A percentile compares a stretch with the other conserved stretches of the same genome.
Conservation (phyloP, 2,888 invertebrate species). For the Cephus rjabovi region DNA sequence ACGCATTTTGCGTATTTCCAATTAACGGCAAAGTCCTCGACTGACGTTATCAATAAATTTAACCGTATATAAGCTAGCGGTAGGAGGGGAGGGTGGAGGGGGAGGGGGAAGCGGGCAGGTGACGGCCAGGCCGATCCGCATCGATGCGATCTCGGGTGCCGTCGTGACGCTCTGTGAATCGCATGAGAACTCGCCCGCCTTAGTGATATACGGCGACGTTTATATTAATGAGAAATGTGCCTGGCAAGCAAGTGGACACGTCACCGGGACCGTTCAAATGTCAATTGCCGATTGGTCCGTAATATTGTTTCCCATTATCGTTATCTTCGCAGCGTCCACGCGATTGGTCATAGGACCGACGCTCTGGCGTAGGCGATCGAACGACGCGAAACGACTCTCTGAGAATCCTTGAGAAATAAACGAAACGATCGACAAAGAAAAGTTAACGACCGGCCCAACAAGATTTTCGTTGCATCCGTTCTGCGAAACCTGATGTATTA, state of each 20-base stretch:
- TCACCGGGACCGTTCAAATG: constrained; percentile 31
- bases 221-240: constrained; percentile 51
- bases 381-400: not conserved
- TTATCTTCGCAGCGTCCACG: constrained; percentile 22
- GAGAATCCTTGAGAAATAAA: not conserved
- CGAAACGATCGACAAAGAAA: not conserved
- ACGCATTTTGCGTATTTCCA: not conserved
- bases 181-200: not conserved
- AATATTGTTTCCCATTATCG: constrained; percentile 23
- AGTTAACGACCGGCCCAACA: too few relatives aligned
- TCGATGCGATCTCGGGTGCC: not conserved
- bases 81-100: not conserved
- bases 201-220: constrained; percentile 47
- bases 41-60: constrained; percentile 34
- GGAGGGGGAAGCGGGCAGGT: not conserved
- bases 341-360: not conserved
- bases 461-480: too few relatives aligned
- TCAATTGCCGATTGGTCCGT: constrained; percentile 30
- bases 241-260: constrained; percentile 33
- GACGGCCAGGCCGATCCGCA: constrained; percentile 1
- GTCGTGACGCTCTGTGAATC: not conserved
- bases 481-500: not conserved
- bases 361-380: not conserved
- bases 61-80: constrained; percentile 19
- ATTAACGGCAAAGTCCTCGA: not conserved